A percentile compares a stretch with the other conserved stretches of the same genome.
These are phyloP conservation scores for Zeuzera pyrina DNA, from an alignment of 2,888 invertebrate species.

Conservation along the genomic window DNA sequence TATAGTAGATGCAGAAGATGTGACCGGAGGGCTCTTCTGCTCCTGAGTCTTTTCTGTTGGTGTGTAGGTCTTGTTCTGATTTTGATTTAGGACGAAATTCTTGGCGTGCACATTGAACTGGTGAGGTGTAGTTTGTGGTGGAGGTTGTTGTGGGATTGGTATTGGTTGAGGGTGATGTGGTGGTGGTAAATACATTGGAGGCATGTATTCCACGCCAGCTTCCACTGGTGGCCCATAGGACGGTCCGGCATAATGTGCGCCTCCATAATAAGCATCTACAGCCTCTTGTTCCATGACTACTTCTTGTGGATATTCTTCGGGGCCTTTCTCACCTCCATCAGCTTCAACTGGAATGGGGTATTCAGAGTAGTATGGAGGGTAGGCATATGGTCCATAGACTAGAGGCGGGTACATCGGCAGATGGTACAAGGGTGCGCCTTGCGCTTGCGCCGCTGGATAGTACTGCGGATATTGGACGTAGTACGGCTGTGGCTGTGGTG, in stretches of 20 bases:
- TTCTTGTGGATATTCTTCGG: conserved; percentile 60
- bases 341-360: conserved; percentile 61
- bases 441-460: conserved; percentile 65
- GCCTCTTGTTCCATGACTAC: conserved; percentile 66
- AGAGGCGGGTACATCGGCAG: conserved; percentile 66
- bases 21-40: conserved; percentile 27
- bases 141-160: conserved; percentile 41
- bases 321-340: conserved; percentile 51
- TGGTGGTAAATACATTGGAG: conserved; percentile 55
- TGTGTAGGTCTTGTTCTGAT: conserved; percentile 34
- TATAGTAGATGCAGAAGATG: conserved; percentile 29
- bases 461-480: conserved; percentile 64
- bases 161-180: conserved; percentile 46
- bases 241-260: conserved; percentile 47
- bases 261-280: conserved; percentile 60
- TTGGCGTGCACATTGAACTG: conserved; percentile 68
- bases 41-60: conserved; percentile 43
- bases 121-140: conserved; percentile 46
- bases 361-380: conserved; percentile 62
- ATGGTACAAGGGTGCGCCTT: conserved; percentile 68
- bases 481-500: conserved; percentile 42
- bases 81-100: conserved; percentile 60
- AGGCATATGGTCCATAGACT: conserved; percentile 59
- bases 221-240: conserved; percentile 55
- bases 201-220: conserved; percentile 53